Percentiles rank a stretch among this genome's conserved stretches.
Conservation (phyloP, 2,113 vertebrate genomes). For the Cathartes aura region DNA sequence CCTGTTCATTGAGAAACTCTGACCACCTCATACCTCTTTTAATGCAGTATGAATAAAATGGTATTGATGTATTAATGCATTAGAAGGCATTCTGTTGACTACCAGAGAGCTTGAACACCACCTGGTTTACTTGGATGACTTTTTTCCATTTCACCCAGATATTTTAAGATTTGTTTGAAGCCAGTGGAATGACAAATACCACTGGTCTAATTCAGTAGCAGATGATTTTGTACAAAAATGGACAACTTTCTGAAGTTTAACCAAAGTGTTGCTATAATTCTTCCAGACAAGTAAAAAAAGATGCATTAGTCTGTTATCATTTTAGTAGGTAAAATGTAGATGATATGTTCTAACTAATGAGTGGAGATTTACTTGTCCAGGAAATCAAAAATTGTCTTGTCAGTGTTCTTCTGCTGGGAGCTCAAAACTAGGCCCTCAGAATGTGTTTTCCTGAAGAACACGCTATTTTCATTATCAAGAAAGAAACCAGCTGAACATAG, state of each 20-base stretch:
- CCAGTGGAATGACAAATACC: not conserved
- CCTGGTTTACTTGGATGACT: not conserved
- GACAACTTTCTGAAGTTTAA: not conserved
- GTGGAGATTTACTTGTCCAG: not conserved
- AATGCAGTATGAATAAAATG: not conserved
- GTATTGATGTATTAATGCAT: not conserved
- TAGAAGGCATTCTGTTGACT: not conserved
- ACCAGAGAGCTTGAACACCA: not conserved
- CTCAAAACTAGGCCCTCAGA: not conserved
- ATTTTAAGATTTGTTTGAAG: not conserved
- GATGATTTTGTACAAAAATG: not conserved
- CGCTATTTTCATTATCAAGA: fast-evolving
- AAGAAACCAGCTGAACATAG: not conserved
- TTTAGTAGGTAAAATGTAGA: not conserved
- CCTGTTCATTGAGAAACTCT: not conserved
- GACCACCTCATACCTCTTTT: not conserved
- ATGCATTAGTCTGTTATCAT: not conserved
- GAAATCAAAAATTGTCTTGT: not conserved
- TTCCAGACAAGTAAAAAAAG: not conserved
- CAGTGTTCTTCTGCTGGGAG: not conserved
- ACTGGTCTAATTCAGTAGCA: not conserved
- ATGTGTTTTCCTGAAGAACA: not conserved
- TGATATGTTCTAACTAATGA: not conserved
- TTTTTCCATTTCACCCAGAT: not conserved
- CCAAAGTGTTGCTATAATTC: not conserved